Evolutionary conservation across 2,113 vertebrate species (phyloP).

Genomic region (Poicephalus gulielmi): DNA sequence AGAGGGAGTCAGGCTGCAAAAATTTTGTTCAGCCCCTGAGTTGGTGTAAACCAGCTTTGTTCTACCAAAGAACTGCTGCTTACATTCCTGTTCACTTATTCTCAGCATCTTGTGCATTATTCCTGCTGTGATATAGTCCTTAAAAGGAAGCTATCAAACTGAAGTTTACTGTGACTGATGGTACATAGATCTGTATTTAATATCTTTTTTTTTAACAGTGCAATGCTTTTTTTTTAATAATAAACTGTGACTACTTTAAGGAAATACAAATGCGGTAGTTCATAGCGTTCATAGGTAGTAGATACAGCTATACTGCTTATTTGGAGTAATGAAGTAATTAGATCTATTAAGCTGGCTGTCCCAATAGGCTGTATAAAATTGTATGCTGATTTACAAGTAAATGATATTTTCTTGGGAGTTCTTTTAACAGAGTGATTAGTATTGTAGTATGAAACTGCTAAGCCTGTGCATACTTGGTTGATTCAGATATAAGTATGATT

Average conservation of each 20-base stretch:
- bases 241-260: background rate
- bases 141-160: constrained; percentile 13
- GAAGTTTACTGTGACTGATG: background rate
- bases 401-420: background rate
- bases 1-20: background rate
- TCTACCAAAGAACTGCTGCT: background rate
- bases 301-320: background rate
- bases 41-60: background rate
- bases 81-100: background rate
- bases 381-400: background rate
- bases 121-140: background rate
- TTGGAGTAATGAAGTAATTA: background rate
- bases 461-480: background rate
- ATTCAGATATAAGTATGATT: background rate
- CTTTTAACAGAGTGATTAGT: background rate
- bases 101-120: background rate
- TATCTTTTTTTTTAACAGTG: background rate
- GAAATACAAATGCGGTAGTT: background rate
- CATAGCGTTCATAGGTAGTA: background rate
- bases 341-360: background rate
- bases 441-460: background rate
- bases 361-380: background rate
- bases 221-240: background rate
- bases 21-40: background rate
- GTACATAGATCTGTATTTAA: background rate